These are phyloP conservation scores for Diglossa cyanea DNA, from an alignment of 2,797 vertebrate genomes.

Conservation along the genomic window DNA sequence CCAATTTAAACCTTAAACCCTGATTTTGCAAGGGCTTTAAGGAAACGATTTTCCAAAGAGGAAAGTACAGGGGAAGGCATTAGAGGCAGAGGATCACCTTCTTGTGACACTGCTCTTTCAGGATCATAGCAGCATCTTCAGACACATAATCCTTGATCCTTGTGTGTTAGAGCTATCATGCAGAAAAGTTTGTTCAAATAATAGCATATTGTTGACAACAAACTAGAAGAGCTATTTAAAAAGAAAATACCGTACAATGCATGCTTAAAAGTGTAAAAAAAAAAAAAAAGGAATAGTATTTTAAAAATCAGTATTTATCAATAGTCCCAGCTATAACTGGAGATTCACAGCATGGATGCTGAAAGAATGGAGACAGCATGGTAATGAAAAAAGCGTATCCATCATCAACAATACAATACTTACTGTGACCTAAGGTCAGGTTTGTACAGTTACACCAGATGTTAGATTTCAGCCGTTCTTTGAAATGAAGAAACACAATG, in stretches of 20 bases:
- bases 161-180: conserved; percentile 1
- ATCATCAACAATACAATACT: conserved; percentile 70
- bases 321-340: conserved; percentile 43
- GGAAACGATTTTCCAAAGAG: not conserved
- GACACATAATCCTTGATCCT: conserved; percentile 15
- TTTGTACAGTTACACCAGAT: conserved; percentile 61
- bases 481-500: conserved; percentile 58
- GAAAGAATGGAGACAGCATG: conserved; percentile 64
- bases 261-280: not conserved
- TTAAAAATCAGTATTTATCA: conserved; percentile 65
- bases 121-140: conserved; percentile 26
- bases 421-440: conserved; percentile 67
- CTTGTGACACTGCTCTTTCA: conserved; percentile 24
- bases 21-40: not conserved
- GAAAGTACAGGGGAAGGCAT: conserved; percentile 37
- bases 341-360: conserved; percentile 57
- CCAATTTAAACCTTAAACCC: not conserved
- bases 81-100: not conserved
- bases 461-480: conserved; percentile 56
- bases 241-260: not conserved
- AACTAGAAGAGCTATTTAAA: not conserved
- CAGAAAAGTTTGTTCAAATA: conserved; percentile 51
- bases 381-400: conserved; percentile 71
- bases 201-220: conserved; percentile 62
- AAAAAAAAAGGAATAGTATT: not conserved